Evolutionary conservation across 2,797 vertebrate genomes (phyloP).

Genomic region (Coilia nasus): DNA sequence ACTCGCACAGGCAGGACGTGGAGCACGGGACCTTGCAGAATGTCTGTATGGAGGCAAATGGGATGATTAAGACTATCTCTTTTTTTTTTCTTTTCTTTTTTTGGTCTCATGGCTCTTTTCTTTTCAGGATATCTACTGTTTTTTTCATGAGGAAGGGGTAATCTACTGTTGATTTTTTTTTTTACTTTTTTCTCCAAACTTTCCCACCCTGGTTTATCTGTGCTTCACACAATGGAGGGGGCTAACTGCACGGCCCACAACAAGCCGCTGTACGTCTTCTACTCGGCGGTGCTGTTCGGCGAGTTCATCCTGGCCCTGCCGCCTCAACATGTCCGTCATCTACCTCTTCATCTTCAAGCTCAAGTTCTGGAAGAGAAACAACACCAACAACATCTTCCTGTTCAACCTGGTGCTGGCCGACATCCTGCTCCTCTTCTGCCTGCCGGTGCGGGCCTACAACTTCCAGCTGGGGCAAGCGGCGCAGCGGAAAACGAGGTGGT

Average conservation of each 20-base stretch:
- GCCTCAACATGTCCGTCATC: constrained; percentile 34
- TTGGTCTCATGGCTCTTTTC: no score
- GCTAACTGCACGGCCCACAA: neutral
- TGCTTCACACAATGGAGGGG: neutral
- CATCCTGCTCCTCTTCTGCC: constrained; percentile 32
- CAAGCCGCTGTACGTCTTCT: neutral
- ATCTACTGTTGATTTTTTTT: no score
- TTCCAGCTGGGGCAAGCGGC: neutral
- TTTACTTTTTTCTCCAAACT: no score
- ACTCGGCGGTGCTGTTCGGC: neutral
- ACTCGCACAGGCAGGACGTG: no score
- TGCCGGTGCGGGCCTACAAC: constrained; percentile 39
- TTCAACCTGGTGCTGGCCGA: constrained; percentile 25
- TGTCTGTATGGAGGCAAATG: no score
- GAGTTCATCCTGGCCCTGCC: constrained; percentile 55
- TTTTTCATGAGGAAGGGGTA: no score
- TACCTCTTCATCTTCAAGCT: constrained; percentile 55
- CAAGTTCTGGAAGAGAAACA: constrained; percentile 42
- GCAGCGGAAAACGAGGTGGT: rapidly evolving
- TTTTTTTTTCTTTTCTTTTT: no score
- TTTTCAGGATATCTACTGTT: no score
- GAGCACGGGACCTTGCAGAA: no score
- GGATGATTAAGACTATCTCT: no score
- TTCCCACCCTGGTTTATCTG: no score
- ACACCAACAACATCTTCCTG: constrained; percentile 30